Conservation (phyloP, 2,113 vertebrate species). For the Hyperopisus bebe region DNA sequence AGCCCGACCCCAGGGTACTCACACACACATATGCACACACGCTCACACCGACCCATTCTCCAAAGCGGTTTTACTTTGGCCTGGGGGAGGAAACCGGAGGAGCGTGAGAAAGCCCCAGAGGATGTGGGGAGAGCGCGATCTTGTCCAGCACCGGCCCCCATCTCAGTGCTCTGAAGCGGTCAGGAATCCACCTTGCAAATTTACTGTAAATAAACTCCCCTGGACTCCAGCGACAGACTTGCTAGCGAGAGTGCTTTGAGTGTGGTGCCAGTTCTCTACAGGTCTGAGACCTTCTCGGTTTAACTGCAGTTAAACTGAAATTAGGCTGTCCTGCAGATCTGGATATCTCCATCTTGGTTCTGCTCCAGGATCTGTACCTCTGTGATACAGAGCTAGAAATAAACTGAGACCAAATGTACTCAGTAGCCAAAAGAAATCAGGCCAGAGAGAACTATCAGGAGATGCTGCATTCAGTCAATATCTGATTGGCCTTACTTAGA, state of each 20-base stretch:
- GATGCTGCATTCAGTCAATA: neutral
- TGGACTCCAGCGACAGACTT: neutral
- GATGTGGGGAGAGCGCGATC: neutral
- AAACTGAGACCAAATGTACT: neutral
- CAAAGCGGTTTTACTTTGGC: neutral
- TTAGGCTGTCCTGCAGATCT: neutral
- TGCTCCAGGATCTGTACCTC: neutral
- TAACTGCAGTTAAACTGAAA: neutral
- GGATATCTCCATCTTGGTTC: neutral
- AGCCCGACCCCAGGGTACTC: neutral
- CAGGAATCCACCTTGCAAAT: neutral
- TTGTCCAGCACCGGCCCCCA: neutral
- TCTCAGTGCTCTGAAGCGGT: neutral
- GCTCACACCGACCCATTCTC: neutral
- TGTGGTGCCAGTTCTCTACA: neutral
- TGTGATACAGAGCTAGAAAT: neutral
- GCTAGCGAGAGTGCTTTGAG: neutral
- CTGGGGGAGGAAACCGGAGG: neutral
- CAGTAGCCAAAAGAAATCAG: neutral
- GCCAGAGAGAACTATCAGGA: neutral
- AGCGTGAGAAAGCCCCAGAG: neutral
- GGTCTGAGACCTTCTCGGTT: neutral
- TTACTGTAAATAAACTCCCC: neutral
- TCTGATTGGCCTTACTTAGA: neutral
- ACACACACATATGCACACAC: neutral